Base-by-base conservation (phyloP, 2,113 vertebrate genomes). In the Paramisgurnus dabryanus region DNA sequence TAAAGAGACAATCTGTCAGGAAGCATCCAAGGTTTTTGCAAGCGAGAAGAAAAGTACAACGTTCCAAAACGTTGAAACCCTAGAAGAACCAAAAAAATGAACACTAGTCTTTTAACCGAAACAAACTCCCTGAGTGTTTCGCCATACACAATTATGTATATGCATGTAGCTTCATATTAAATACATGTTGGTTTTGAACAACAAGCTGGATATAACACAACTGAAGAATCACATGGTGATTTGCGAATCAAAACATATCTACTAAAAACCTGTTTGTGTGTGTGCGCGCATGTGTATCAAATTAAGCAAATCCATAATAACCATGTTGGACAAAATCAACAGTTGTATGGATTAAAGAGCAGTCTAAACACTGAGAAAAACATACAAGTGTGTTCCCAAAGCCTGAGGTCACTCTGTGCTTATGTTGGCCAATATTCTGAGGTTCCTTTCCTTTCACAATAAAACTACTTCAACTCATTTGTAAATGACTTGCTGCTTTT, bases 341-440 rank as follows among this genome's bases (percentile, higher is more conserved):
- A n/a, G 15, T 73, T 60, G 18, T 60, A 22, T 60, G 41, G 53
- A 12, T 53, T 71, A 71, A 71, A 72, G 53, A 58, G 5, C 12
- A 60, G 53, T 10, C 53, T 13, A 73, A 57, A 43, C 50, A 27
- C 64, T 40, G 3, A 66, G 64, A 68, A 63, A 83, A 41, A 67
- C 55, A 73, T 67, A 50, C 70, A 68, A 66, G 50, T 18, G 47
- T 77, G 75, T 66, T 77, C 45, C 63, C 41, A 55, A 77, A 49
- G 63, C 75, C 69, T 66, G 79, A 80, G 79, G 69, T 80, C 61
- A 80, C 49, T 66, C 12, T 55, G 60, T 73, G 61, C 65, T 80
- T 80, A 47, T 72, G 69, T 80, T 80, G 79, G 79, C 69, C 47
- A 65, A 47, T 43, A 53, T 80, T 53, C 22, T 8, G 12, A 34